phyloP scores from a whole-genome alignment of 2,113 vertebrate species.

The Lophura nycthemera region DNA sequence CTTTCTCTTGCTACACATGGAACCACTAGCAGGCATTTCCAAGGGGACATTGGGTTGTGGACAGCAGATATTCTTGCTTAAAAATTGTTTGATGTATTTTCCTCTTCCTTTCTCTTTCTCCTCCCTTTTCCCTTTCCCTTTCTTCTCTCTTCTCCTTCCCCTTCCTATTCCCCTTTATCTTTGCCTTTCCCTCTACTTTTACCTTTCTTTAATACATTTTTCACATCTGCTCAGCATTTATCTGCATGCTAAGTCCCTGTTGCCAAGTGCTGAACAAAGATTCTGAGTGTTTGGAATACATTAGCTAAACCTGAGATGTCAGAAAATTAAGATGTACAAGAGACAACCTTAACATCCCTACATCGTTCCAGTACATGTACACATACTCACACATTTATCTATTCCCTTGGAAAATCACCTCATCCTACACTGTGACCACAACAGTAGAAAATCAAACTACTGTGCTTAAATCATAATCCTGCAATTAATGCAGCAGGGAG shows the following conservation, averaged over 20 bases:
- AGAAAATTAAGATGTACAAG: background rate
- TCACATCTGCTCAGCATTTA: background rate
- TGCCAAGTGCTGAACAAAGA: background rate
- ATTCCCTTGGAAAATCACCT: background rate
- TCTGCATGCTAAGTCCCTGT: background rate
- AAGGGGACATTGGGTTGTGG: accelerated
- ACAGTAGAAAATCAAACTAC: background rate
- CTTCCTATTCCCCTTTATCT: background rate
- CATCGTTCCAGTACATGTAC: background rate
- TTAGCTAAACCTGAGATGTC: background rate
- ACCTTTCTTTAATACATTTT: background rate
- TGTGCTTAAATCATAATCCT: background rate
- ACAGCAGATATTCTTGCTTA: background rate
- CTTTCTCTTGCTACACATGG: accelerated
- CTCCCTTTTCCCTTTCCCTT: background rate
- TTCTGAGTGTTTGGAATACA: background rate
- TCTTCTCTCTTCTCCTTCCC: background rate
- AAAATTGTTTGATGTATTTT: background rate
- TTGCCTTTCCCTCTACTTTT: background rate
- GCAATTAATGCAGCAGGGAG: conserved; percentile 12
- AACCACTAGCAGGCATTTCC: background rate
- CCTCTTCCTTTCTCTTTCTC: accelerated
- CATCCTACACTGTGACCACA: background rate
- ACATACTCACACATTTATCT: background rate
- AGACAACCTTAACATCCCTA: background rate